Conservation (phyloP, 2,113 vertebrate species). For the Motacilla alba region DNA sequence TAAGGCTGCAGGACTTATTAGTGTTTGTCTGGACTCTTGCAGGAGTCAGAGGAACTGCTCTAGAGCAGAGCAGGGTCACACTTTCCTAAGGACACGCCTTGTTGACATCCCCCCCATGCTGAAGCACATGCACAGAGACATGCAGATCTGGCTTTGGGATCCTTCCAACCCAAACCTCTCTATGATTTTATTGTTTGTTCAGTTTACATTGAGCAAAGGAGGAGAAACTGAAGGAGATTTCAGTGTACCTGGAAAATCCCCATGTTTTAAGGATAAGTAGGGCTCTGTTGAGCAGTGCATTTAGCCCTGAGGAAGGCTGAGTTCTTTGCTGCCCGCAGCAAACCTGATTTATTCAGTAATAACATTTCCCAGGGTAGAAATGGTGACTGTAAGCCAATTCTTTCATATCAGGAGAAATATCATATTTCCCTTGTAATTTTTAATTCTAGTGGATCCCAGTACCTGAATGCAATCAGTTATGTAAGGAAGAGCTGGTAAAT, state of each 20-base stretch:
- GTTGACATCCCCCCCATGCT: accelerated
- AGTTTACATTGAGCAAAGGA: neutral
- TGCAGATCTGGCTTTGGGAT: neutral
- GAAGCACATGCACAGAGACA: neutral
- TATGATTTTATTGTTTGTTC: neutral
- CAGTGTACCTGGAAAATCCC: neutral
- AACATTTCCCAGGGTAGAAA: neutral
- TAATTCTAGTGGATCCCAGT: neutral
- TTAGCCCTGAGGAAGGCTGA: neutral
- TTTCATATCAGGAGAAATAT: neutral
- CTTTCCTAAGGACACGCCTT: neutral
- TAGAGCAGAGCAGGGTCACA: neutral
- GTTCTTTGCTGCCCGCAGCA: neutral
- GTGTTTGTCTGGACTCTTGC: neutral
- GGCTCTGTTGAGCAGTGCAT: neutral
- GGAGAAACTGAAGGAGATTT: neutral
- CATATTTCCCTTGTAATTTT: neutral
- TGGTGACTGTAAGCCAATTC: neutral
- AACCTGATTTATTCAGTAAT: neutral
- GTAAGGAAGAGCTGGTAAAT: neutral
- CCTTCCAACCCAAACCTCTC: neutral
- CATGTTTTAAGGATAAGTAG: neutral
- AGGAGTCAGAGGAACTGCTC: neutral
- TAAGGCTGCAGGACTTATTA: neutral
- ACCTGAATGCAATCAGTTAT: neutral